These are phyloP conservation scores for Channa striata DNA, from an alignment of 2,797 vertebrate species.

Conservation along the genomic window DNA sequence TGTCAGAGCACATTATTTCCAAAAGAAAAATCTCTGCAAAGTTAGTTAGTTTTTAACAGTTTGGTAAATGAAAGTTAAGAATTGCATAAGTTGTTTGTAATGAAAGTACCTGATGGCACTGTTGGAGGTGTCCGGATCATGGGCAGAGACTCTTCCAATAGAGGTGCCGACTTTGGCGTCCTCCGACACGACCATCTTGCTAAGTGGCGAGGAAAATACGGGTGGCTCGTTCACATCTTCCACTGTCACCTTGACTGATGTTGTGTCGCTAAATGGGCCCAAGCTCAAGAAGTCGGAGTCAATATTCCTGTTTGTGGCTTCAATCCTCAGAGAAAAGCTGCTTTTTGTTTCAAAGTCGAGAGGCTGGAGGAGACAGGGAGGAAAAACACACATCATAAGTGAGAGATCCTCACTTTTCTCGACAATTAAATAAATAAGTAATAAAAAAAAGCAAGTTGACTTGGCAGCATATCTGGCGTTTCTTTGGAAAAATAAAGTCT, in stretches of 20 bases:
- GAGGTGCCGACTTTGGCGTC: constrained; percentile 91
- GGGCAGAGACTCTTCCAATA: constrained; percentile 92
- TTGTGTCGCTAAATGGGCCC: constrained; percentile 93
- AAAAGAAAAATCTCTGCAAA: background rate
- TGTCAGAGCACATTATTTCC: background rate
- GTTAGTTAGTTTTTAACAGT: background rate
- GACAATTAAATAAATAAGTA: constrained; percentile 7
- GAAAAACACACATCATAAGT: background rate
- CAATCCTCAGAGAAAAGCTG: constrained; percentile 91
- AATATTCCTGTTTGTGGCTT: constrained; percentile 93
- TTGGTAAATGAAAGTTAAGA: no score
- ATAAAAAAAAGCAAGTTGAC: background rate
- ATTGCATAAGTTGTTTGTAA: background rate
- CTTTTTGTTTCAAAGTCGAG: constrained; percentile 94
- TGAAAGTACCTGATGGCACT: constrained; percentile 90
- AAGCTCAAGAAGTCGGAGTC: constrained; percentile 91
- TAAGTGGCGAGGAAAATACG: constrained; percentile 86
- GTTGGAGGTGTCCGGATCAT: constrained; percentile 91
- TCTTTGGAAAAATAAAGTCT: constrained; percentile 10
- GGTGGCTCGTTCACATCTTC: constrained; percentile 96
- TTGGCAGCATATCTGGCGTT: background rate
- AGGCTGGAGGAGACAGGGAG: constrained; percentile 78
- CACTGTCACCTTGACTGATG: constrained; percentile 91
- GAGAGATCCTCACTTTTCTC: constrained; percentile 6
- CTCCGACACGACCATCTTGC: constrained; percentile 92